Evolutionary conservation across 2,888 invertebrate genomes (phyloP), one percentile per base, ranked within the genome.

Genomic region (Amorpha juglandis): DNA sequence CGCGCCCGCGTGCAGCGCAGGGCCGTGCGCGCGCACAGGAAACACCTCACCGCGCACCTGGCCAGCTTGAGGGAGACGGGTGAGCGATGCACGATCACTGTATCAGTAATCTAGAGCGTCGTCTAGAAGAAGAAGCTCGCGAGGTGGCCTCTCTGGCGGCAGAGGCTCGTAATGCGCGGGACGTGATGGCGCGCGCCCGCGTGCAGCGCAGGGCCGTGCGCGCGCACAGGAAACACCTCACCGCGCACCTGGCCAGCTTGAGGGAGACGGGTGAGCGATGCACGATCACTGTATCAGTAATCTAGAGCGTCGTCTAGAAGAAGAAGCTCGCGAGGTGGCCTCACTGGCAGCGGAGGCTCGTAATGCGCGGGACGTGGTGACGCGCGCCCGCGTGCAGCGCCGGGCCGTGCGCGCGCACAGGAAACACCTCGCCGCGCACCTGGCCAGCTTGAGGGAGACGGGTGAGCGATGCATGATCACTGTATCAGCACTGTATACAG

Each of bases 311-410:
- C 88, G 88, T 0, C 66, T 93, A 21, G 89, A 90, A 67, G 81
- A 81, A 3, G 92, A 93, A 67, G 91, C 92, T 0, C 84, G 86
- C 1, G 91, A 91, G 65, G 90, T 93, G 65, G 80, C 86, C 0
- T 83, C 92, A 0, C 74, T 93, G 62, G 90, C 90, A 11, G 84
- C 88, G 0, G 92, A 93, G 70, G 89, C 89, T 68, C 85, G 88
- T 64, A 88, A 90, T 71, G 92, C 92, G 0, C 82, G 86, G 4
- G 89, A 91, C 64, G 86, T 86, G 65, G 80, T 88, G 11, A 69
- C 79, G 16, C 84, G 92, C 16, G 81, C 86, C 50, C 83, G 87
- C 6, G 69, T 80, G 0, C 92, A 92, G 77, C 79, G 92, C 0
- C 80, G 83, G 0, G 92, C 91, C 0, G 74, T 92, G 74, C 82